phyloP scores from a whole-genome alignment of 2,113 vertebrate species.

The Psephotus haematonotus region DNA sequence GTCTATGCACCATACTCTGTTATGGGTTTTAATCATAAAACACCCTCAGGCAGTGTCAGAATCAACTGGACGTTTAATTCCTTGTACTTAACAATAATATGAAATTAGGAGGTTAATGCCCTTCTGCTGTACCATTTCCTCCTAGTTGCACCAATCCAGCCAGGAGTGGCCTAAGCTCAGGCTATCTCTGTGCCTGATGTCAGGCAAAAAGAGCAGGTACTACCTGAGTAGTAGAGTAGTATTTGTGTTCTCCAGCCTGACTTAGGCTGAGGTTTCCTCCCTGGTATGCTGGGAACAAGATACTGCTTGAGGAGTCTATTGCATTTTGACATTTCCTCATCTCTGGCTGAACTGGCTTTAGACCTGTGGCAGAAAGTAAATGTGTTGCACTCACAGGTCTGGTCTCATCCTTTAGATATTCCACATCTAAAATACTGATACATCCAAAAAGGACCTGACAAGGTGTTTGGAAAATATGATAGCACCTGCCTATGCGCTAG shows the following conservation, averaged over 20 bases:
- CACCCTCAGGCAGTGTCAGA: not conserved
- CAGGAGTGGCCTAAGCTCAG: not conserved
- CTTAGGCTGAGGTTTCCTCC: not conserved
- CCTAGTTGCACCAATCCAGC: not conserved
- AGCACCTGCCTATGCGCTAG: not conserved
- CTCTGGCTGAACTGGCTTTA: not conserved
- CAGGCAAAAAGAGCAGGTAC: not conserved
- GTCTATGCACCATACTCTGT: accelerated
- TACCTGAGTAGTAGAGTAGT: not conserved
- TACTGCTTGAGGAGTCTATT: not conserved
- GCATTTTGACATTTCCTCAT: not conserved
- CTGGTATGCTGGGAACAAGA: not conserved
- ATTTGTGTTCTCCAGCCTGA: not conserved
- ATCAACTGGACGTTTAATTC: not conserved
- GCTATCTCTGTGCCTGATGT: not conserved
- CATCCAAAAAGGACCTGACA: not conserved
- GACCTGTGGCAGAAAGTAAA: not conserved
- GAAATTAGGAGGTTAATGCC: not conserved
- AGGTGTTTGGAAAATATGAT: not conserved
- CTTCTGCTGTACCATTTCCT: not conserved
- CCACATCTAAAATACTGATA: not conserved
- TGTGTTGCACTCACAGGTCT: not conserved
- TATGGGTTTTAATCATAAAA: not conserved
- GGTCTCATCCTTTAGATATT: not conserved
- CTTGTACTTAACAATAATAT: not conserved